These are phyloP conservation scores for Caretta caretta DNA, from an alignment of 2,113 vertebrate species.

Conservation along the genomic window DNA sequence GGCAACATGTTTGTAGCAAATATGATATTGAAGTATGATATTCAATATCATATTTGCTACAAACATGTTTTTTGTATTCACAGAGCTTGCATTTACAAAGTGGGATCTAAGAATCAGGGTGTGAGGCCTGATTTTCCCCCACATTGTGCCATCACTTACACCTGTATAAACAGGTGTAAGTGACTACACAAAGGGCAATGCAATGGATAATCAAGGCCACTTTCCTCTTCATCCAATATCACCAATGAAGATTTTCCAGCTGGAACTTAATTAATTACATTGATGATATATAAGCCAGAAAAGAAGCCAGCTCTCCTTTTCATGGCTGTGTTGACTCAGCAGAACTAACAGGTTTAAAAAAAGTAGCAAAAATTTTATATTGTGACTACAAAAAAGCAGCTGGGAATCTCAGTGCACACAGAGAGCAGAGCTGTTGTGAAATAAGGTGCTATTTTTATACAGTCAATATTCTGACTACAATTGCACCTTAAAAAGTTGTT, in stretches of 20 bases:
- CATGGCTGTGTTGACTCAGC: not conserved
- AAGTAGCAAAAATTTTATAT: not conserved
- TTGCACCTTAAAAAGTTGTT: not conserved
- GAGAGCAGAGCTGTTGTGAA: not conserved
- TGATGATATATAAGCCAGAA: conserved; percentile 1
- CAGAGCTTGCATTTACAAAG: not conserved
- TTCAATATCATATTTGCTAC: not conserved
- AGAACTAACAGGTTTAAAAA: not conserved
- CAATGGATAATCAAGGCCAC: not conserved
- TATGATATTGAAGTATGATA: no score
- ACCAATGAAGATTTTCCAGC: not conserved
- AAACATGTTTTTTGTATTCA: not conserved
- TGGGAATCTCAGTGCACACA: not conserved
- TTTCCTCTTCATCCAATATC: not conserved
- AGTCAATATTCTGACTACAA: not conserved
- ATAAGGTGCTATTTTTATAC: not conserved
- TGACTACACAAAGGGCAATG: not conserved
- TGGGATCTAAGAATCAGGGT: not conserved
- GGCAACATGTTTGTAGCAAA: no score
- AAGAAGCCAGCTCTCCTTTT: conserved; percentile 1
- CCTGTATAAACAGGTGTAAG: rapidly evolving
- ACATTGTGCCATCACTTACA: not conserved
- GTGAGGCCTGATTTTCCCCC: not conserved
- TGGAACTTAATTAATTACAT: not conserved
- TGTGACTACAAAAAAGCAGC: not conserved